A percentile compares a stretch with the other conserved stretches of the same genome.
Evolutionary conservation across 2,888 invertebrate species (phyloP).

Genomic region (Ormia ochracea): DNA sequence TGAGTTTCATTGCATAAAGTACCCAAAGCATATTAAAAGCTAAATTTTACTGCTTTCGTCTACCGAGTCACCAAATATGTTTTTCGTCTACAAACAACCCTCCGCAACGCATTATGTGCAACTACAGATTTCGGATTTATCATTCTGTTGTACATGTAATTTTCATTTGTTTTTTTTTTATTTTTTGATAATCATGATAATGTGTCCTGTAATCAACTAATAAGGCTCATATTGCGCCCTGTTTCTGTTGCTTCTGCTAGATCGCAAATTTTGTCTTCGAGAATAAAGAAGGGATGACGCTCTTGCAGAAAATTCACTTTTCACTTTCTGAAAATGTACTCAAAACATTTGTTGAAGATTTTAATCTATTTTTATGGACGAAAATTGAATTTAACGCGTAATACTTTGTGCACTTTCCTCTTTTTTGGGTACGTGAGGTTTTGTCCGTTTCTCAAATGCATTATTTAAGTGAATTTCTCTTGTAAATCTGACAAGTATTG

Average conservation of each 20-base stretch:
- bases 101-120: not conserved
- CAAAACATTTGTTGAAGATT: slow-evolving; percentile 13
- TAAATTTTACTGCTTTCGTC: not conserved
- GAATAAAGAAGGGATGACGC: slow-evolving; percentile 66
- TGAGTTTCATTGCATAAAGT: slow-evolving; percentile 55
- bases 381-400: slow-evolving; percentile 75
- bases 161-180: slow-evolving; percentile 55
- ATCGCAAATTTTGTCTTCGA: slow-evolving; percentile 54
- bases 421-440: slow-evolving; percentile 42
- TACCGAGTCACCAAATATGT: not conserved
- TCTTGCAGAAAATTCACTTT: slow-evolving; percentile 11
- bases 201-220: slow-evolving; percentile 78
- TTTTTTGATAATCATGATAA: slow-evolving; percentile 78
- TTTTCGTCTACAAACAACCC: not conserved
- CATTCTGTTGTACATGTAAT: slow-evolving; percentile 45
- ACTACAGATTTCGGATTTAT: slow-evolving; percentile 25
- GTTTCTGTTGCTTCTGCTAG: slow-evolving; percentile 6
- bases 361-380: slow-evolving; percentile 64
- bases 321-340: slow-evolving; percentile 5
- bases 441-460: slow-evolving; percentile 17
- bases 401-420: slow-evolving; percentile 67
- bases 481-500: slow-evolving; percentile 45
- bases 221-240: slow-evolving; percentile 72
- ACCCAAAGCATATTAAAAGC: slow-evolving; percentile 30
- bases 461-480: slow-evolving; percentile 50